Evolutionary conservation across 1,140 invertebrate genomes (phyloP).

Genomic region (Saccostrea echinata): DNA sequence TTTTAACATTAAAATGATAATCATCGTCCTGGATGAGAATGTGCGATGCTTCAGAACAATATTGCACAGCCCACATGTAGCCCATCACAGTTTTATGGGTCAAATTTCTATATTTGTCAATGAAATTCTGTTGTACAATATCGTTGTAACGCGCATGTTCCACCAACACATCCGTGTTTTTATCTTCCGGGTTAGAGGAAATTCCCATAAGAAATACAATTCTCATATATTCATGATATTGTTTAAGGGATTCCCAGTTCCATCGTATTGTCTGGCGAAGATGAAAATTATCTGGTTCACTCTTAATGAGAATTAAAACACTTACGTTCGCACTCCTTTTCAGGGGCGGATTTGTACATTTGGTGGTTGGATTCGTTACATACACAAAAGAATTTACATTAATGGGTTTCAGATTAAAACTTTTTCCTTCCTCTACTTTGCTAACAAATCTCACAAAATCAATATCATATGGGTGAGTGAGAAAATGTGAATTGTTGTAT

Average conservation of each 20-base stretch:
- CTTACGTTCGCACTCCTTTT: background rate
- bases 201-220: conserved; percentile 51
- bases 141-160: conserved; percentile 47
- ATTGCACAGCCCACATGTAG: conserved; percentile 45
- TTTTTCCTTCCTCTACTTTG: background rate
- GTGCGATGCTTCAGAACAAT: conserved; percentile 18
- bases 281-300: conserved; percentile 41
- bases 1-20: conserved; percentile 39
- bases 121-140: conserved; percentile 52
- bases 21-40: conserved; percentile 54
- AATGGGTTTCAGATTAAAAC: background rate
- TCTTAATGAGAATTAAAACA: conserved; percentile 49
- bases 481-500: background rate
- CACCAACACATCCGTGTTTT: conserved; percentile 22
- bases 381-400: conserved; percentile 3
- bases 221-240: conserved; percentile 21
- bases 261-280: conserved; percentile 43
- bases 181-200: background rate
- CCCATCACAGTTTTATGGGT: conserved; percentile 52
- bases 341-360: background rate
- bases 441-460: conserved; percentile 4
- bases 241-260: conserved; percentile 45
- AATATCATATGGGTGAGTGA: background rate
- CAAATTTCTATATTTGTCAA: conserved; percentile 51
- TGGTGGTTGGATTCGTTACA: background rate